phyloP scores from a whole-genome alignment of 2,797 vertebrate genomes.

The Mus caroli region DNA sequence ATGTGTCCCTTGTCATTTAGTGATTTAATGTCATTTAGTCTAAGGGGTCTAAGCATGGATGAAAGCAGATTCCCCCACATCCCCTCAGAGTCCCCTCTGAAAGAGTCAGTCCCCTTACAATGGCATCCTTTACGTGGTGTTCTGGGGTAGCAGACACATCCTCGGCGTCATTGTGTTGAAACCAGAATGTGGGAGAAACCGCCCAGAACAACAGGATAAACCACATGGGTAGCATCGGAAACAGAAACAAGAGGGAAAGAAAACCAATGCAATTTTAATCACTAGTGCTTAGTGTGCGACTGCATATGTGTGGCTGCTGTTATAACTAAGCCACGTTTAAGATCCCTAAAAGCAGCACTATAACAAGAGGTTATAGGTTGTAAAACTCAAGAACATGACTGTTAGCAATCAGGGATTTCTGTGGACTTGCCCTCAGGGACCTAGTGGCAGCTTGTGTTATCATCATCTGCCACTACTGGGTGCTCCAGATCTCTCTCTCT shows the following conservation, averaged over 20 bases:
- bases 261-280: slow-evolving; percentile 14
- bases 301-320: background rate
- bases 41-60: background rate
- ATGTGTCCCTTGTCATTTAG: background rate
- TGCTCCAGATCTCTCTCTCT: background rate
- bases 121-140: background rate
- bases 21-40: background rate
- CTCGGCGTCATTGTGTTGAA: slow-evolving; percentile 5
- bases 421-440: background rate
- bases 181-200: background rate
- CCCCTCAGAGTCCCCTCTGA: slow-evolving; percentile 12
- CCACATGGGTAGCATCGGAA: background rate
- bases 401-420: background rate
- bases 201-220: rapidly evolving
- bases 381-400: slow-evolving; percentile 31
- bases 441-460: background rate
- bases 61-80: background rate
- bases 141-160: background rate
- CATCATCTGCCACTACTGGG: background rate
- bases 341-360: slow-evolving; percentile 1
- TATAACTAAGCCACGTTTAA: slow-evolving; percentile 37
- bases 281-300: background rate
- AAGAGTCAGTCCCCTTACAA: background rate
- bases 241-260: slow-evolving; percentile 32
- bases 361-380: background rate